These are phyloP conservation scores for Collichthys lucidus DNA, from an alignment of 2,113 vertebrate genomes.

Conservation along the genomic window DNA sequence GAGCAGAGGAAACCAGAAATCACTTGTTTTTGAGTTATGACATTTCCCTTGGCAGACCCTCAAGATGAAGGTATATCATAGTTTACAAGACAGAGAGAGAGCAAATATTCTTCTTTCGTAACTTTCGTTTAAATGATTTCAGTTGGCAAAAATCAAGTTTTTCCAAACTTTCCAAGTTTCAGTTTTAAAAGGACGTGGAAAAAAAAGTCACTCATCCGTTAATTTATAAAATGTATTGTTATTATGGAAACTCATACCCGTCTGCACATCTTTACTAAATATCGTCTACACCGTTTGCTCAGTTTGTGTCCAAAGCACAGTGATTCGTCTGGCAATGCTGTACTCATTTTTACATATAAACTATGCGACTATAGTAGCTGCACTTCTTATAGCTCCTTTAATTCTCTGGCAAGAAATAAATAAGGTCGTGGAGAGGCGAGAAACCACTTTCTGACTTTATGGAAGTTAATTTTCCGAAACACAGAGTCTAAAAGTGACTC, in stretches of 20 bases:
- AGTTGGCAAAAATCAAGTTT: no score
- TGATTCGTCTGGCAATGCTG: not conserved
- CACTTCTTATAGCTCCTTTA: slow-evolving; percentile 22
- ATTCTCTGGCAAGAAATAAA: slow-evolving; percentile 25
- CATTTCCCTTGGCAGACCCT: no score
- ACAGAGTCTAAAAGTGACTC: slow-evolving; percentile 43
- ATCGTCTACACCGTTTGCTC: no score
- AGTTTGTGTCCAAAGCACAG: not conserved
- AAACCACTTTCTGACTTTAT: slow-evolving; percentile 40
- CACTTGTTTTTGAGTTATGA: not conserved
- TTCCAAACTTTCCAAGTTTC: no score
- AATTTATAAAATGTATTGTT: no score
- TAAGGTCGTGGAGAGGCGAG: slow-evolving; percentile 10
- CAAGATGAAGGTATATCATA: no score
- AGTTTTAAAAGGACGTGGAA: no score
- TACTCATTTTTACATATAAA: not conserved
- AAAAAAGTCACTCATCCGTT: no score
- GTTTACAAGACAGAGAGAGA: no score
- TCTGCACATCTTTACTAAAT: not conserved
- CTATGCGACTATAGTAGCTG: not conserved
- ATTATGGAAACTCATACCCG: not conserved
- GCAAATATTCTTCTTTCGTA: no score
- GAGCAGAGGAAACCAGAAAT: not conserved
- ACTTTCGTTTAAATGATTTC: no score
- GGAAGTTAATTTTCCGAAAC: slow-evolving; percentile 46